Base-by-base conservation (phyloP, 2,113 vertebrate genomes). In the Epinephelus lanceolatus region DNA sequence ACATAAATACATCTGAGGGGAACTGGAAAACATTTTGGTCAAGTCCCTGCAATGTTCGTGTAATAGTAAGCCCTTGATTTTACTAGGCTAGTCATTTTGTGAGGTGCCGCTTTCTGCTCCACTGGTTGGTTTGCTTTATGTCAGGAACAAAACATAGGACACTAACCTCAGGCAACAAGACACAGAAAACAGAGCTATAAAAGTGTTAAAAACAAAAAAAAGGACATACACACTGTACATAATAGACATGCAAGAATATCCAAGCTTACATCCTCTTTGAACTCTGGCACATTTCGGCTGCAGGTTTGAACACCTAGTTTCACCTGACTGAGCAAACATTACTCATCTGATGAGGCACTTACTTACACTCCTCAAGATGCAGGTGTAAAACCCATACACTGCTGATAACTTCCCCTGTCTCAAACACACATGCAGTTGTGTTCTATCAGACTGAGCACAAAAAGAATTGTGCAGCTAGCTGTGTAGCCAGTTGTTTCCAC, bases 1-100 rank as follows among this genome's bases (percentile, higher is more conserved):
- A 60, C 75, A 78, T 85, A 81, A 85, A 84, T 86, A 73, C 53
- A 63, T 73, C 17, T 62, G 25, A 21, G 45, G 40, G 17, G 55
- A 82, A 83, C 60, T 71, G 70, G 52, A 53, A 89, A 84, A 89
- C 56, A 71, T 80, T 83, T 73, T 76, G 61, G 63, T 78, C 59
- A 63, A 45, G 23, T 42, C 14, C 15, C 13, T 56, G 55, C 2
- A 71, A 23, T 56, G 40, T 74, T 67, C 0, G 5, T 37, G 52
- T 47, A 40, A 63, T 56, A n/a, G 56, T 66, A 52, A 70, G 45
- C 4, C n/a, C 45, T 72, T 71, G 71, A 13, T 79, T 78, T 47
- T 33, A 67, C 55, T 21, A 1, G 30, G 57, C 30, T 60, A 77
- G 45, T 30, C 45, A 11, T 78, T 69, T 86, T 81, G 7, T 60